phyloP scores from a whole-genome alignment of 2,797 vertebrate species.

The Megalops cyprinoides region DNA sequence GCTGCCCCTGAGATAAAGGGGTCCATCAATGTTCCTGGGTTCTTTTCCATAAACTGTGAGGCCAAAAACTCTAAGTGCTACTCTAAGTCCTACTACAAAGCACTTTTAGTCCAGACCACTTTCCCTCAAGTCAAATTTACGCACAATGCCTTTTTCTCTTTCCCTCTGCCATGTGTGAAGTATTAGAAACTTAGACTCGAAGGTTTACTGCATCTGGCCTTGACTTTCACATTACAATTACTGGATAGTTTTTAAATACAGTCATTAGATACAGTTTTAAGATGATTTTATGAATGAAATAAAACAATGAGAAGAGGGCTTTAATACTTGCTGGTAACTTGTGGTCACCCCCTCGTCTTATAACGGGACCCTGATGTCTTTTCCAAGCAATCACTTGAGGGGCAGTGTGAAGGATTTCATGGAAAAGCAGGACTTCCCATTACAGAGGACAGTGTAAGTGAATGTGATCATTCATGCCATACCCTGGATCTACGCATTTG shows the following conservation, averaged over 20 bases:
- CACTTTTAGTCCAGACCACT: background rate
- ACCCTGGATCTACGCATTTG: background rate
- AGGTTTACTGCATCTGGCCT: background rate
- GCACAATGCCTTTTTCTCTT: background rate
- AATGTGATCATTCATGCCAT: background rate
- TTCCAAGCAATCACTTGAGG: background rate
- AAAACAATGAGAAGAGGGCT: background rate
- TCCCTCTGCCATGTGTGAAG: background rate
- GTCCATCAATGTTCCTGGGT: background rate
- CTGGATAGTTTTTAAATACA: background rate
- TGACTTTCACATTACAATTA: background rate
- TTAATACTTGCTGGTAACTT: background rate
- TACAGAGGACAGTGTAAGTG: background rate
- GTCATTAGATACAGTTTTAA: background rate
- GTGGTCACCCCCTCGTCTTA: background rate
- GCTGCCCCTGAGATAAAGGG: background rate
- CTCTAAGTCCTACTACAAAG: no score
- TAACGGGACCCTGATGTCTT: background rate
- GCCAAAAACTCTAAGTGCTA: background rate
- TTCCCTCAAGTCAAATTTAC: background rate
- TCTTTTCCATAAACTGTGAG: background rate
- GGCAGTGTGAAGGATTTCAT: background rate
- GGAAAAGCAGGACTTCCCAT: background rate
- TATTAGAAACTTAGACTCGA: background rate
- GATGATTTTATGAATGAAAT: background rate